phyloP scores from a whole-genome alignment of 2,888 invertebrate genomes.

The Archaeoteleia sp. region DNA sequence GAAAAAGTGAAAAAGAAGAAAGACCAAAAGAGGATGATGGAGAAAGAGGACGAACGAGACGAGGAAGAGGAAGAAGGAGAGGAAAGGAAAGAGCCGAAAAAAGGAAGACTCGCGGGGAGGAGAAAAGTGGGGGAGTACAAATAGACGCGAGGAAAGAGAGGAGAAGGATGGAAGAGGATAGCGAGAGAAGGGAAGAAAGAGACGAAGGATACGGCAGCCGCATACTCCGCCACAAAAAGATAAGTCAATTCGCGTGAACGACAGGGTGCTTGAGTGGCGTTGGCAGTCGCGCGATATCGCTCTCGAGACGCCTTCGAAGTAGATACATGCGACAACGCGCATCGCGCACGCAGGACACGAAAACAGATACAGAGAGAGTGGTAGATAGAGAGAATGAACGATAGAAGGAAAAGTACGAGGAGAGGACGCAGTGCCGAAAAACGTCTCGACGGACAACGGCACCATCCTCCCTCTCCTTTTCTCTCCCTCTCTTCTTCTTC shows the following conservation, averaged over 20 bases:
- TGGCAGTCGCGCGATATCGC: conserved; percentile 44
- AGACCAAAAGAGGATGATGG: conserved; percentile 19
- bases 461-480: conserved; percentile 5
- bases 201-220: too few relatives aligned
- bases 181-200: conserved; percentile 6
- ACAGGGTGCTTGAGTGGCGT: conserved; percentile 40
- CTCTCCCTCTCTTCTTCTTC: conserved; percentile 7
- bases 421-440: conserved; percentile 10
- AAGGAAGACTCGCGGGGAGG: conserved; percentile 3
- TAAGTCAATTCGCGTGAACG: conserved; percentile 53
- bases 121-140: conserved; percentile 32
- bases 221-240: conserved; percentile 55
- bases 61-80: not conserved
- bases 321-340: conserved; percentile 22
- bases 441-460: conserved; percentile 5
- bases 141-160: conserved; percentile 14
- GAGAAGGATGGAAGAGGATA: conserved; percentile 25
- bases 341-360: conserved; percentile 17
- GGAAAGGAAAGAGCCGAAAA: conserved; percentile 27
- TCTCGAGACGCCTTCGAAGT: not conserved
- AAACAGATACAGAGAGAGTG: too few relatives aligned
- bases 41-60: conserved; percentile 4
- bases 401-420: not conserved
- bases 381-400: not conserved
- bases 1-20: conserved; percentile 26